Percentiles rank a stretch among this genome's conserved stretches.
These are phyloP conservation scores for Drosophila meridiana DNA, from an alignment of 2,888 invertebrate genomes.

Conservation along the genomic window DNA sequence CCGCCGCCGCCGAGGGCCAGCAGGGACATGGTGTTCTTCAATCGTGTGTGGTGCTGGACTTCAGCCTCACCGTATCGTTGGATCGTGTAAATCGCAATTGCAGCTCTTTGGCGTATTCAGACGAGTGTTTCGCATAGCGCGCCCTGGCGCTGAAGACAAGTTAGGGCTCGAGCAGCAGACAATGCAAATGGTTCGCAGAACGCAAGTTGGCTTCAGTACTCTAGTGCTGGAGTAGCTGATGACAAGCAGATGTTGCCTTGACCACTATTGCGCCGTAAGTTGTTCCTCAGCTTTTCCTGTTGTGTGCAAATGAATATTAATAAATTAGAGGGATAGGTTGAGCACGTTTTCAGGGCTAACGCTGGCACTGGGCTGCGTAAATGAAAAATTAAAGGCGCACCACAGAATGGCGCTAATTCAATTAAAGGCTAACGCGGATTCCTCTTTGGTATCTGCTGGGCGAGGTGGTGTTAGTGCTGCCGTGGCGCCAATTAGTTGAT, in stretches of 20 bases:
- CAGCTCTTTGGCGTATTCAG: conserved; percentile 36
- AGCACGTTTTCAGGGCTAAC: conserved; percentile 33
- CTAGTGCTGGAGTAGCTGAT: conserved; percentile 14
- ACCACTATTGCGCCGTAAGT: conserved; percentile 1
- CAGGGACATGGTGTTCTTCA: conserved; percentile 56
- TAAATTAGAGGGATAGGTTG: not conserved
- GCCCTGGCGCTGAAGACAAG: conserved; percentile 10
- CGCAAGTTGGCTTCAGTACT: not conserved
- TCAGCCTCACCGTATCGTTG: conserved; percentile 48
- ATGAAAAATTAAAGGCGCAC: conserved; percentile 5
- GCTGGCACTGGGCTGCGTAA: conserved; percentile 24
- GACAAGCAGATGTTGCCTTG: conserved; percentile 4
- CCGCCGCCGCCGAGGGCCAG: conserved; percentile 44
- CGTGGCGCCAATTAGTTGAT: not conserved
- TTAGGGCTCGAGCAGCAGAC: not conserved
- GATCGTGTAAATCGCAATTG: conserved; percentile 26
- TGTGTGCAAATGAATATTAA: not conserved
- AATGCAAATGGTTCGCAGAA: not conserved
- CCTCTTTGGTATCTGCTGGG: conserved; percentile 35
- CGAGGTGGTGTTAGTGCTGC: not conserved
- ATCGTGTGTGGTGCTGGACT: conserved; percentile 19
- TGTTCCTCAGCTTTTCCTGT: conserved; percentile 17
- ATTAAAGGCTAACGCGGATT: conserved; percentile 49
- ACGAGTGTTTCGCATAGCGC: conserved; percentile 51
- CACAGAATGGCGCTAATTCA: conserved; percentile 52